These are phyloP conservation scores for Hirundo rustica DNA, from an alignment of 2,797 vertebrate species.

Conservation along the genomic window DNA sequence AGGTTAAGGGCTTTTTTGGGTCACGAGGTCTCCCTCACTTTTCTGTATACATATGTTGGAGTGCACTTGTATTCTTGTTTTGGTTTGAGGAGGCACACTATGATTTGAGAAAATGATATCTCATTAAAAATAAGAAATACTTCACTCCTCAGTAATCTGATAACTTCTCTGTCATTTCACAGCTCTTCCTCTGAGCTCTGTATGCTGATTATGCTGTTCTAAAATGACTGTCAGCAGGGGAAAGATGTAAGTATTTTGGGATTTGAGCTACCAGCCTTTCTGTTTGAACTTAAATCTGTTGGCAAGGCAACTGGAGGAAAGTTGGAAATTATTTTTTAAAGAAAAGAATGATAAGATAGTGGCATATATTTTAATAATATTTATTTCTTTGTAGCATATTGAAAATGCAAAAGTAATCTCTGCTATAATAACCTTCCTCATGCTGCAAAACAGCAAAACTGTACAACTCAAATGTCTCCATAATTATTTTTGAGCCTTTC, in stretches of 20 bases:
- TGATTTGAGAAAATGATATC: background rate
- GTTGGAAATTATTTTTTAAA: background rate
- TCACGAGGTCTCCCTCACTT: background rate
- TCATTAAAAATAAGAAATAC: slow-evolving; percentile 16
- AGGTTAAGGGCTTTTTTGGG: background rate
- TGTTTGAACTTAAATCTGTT: background rate
- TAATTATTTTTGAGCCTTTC: slow-evolving; percentile 6
- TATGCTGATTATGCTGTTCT: background rate
- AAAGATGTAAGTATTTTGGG: background rate
- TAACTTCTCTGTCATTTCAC: background rate
- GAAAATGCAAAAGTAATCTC: background rate
- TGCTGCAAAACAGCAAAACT: background rate
- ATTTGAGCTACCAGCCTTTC: background rate
- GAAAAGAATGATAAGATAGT: background rate
- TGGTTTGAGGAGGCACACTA: background rate
- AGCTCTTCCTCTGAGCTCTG: background rate
- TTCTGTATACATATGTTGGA: background rate
- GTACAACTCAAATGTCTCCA: background rate
- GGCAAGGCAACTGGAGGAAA: background rate
- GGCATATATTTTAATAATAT: background rate
- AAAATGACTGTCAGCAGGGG: background rate
- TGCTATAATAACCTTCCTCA: background rate
- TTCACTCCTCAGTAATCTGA: background rate
- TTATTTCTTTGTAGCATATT: background rate
- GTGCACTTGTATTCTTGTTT: background rate